phyloP scores from a whole-genome alignment of 2,797 vertebrate species.

The Oryzias dopingdopingensis region DNA sequence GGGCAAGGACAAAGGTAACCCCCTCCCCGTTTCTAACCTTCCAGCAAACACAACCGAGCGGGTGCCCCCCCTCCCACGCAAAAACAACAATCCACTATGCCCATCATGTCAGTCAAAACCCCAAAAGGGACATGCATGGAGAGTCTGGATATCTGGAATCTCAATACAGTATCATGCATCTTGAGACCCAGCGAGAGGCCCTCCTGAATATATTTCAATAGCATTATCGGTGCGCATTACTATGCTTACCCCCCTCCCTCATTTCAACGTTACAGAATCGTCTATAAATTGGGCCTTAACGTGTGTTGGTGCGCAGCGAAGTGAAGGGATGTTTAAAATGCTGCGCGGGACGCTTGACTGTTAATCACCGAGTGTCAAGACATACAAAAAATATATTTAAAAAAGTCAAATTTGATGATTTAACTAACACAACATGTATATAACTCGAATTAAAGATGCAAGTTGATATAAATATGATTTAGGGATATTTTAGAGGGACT shows the following conservation, averaged over 20 bases:
- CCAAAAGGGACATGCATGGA: slow-evolving; percentile 75
- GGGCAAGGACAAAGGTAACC: slow-evolving; percentile 69
- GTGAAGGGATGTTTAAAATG: slow-evolving; percentile 42
- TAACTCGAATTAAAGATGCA: no score
- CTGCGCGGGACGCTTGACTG: slow-evolving; percentile 16
- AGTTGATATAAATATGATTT: no score
- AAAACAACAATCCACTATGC: slow-evolving; percentile 73
- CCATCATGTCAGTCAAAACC: slow-evolving; percentile 76
- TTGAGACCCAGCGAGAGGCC: slow-evolving; percentile 69
- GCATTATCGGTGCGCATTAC: slow-evolving; percentile 70
- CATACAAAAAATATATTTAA: no score
- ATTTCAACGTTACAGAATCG: slow-evolving; percentile 54
- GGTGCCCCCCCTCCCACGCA: slow-evolving; percentile 53
- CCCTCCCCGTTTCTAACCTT: slow-evolving; percentile 40
- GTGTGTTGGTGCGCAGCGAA: slow-evolving; percentile 39
- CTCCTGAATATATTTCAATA: slow-evolving; percentile 78
- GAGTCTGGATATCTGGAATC: slow-evolving; percentile 74
- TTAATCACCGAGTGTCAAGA: slow-evolving; percentile 2
- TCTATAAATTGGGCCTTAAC: slow-evolving; percentile 59
- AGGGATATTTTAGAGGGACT: no score
- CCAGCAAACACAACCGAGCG: slow-evolving; percentile 48
- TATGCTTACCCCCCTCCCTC: slow-evolving; percentile 27
- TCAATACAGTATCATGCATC: slow-evolving; percentile 77
- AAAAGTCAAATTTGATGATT: no score
- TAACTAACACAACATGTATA: no score